Evolutionary conservation across 1,140 invertebrate species (phyloP), one percentile per base, ranked within the genome.

Genomic region (Schlechtendalia chinensis): DNA sequence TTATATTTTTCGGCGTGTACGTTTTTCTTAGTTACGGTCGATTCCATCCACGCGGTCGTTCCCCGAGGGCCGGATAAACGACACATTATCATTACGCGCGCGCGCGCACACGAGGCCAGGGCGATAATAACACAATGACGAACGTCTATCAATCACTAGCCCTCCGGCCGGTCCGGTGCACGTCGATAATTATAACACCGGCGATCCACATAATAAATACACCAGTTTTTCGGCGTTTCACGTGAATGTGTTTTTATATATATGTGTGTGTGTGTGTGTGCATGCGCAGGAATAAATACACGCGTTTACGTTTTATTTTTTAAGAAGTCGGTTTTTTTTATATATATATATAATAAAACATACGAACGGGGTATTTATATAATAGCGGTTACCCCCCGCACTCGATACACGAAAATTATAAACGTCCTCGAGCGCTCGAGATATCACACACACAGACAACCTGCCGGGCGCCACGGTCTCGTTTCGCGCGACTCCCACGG

Each of bases 161-260:
- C 75, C 75, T 79, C 58, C 22, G 75, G 75, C 75, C 58, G 58
- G 54, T 77, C 74, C 75, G 75, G 75, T 63, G 75, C 75, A 79
- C 75, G 75, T 79, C 75, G 75, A 79, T 79, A 79, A 79, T 79
- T 79, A 79, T 63, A 79, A 79, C 75, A 63, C 75, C n/a, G 24
- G n/a, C 54, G 75, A 79, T 79, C 61, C 63, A 79, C 63, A 79
- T 39, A 39, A 39, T 75, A 56, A 4, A 32, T 58, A 61, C 47
- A 29, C 47, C 29, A 79, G 54, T 79, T 79, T 5, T 63, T 77
- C 74, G 54, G 74, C n/a, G 22, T n/a, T n/a, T n/a, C n/a, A n/a
- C n/a, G n/a, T n/a, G n/a, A n/a, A n/a, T n/a, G n/a, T n/a, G n/a
- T n/a, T n/a, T n/a, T n/a, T n/a, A n/a, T n/a, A n/a, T 75, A 75